Evolutionary conservation across 92 coral and sea anemone genomes (phyloP).

Genomic region (Anthopleura xanthogrammica): DNA sequence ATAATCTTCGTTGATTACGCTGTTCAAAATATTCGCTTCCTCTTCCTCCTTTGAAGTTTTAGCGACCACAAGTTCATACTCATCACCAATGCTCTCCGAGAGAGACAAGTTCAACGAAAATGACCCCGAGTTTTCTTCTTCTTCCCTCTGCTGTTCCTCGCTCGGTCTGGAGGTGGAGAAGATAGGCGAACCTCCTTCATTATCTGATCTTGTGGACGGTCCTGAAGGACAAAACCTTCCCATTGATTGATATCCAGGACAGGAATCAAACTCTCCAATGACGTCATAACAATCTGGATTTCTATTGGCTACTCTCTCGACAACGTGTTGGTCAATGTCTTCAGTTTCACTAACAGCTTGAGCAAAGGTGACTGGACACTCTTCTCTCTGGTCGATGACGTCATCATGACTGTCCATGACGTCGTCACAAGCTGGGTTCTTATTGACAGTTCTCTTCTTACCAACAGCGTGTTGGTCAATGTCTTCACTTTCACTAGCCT

Average conservation of each 20-base stretch:
- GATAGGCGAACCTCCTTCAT: background rate
- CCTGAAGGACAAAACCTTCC: slow-evolving; percentile 33
- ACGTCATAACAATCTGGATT: slow-evolving; percentile 33
- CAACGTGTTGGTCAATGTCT: slow-evolving; percentile 2
- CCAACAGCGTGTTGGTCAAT: background rate
- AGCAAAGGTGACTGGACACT: background rate
- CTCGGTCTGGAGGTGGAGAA: background rate
- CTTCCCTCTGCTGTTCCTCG: background rate
- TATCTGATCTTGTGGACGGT: slow-evolving; percentile 14
- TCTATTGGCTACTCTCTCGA: background rate
- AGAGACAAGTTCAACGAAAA: slow-evolving; percentile 73
- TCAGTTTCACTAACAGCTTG: slow-evolving; percentile 5
- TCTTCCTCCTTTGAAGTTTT: background rate
- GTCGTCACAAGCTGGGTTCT: slow-evolving; percentile 24
- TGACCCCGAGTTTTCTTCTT: slow-evolving; percentile 36
- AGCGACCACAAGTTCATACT: background rate
- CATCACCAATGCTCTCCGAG: slow-evolving; percentile 67
- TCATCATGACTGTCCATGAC: slow-evolving; percentile 10
- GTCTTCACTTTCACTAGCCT: slow-evolving; percentile 4
- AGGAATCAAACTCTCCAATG: slow-evolving; percentile 59
- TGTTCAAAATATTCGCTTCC: background rate
- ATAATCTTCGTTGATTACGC: background rate
- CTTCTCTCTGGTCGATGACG: slow-evolving; percentile 2
- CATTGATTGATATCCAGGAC: slow-evolving; percentile 34
- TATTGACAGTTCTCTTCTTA: background rate